These are phyloP conservation scores for Drosophila mimetica DNA, from an alignment of 2,888 invertebrate species.

Conservation along the genomic window DNA sequence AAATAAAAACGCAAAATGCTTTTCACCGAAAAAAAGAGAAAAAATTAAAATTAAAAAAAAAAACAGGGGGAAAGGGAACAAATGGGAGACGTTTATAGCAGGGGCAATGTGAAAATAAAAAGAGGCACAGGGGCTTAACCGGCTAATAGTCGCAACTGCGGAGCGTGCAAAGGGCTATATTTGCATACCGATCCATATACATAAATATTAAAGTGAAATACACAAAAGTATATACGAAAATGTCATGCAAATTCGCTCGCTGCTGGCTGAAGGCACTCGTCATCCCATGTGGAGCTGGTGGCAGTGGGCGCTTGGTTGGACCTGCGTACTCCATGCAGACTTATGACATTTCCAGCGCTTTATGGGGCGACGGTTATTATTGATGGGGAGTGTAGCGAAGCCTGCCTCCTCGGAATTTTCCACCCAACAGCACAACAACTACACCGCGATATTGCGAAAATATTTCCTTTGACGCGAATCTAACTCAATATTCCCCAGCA, in stretches of 20 bases:
- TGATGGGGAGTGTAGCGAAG: conserved; percentile 7
- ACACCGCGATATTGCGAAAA: conserved; percentile 14
- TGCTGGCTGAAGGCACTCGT: conserved; percentile 12
- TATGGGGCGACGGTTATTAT: conserved; percentile 4
- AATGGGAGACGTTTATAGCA: conserved; percentile 1
- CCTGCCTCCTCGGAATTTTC: conserved; percentile 18
- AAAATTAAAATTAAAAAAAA: conserved; percentile 17
- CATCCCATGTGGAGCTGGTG: neutral
- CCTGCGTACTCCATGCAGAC: conserved; percentile 29
- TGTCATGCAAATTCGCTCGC: conserved; percentile 58
- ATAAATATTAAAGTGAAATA: conserved; percentile 63
- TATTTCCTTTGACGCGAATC: conserved; percentile 16
- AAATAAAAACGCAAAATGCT: conserved; percentile 42
- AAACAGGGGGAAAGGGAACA: neutral
- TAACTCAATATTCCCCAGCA: conserved; percentile 16
- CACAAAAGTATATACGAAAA: conserved; percentile 45
- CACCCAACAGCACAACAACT: conserved; percentile 11
- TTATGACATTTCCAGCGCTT: conserved; percentile 33
- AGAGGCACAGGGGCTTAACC: conserved; percentile 3
- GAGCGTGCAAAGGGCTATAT: conserved; percentile 53
- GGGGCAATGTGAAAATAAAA: conserved; percentile 9
- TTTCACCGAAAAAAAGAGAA: conserved; percentile 25
- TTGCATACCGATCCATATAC: conserved; percentile 57
- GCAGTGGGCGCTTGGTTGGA: conserved; percentile 7
- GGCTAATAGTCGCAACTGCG: conserved; percentile 25